Conservation (phyloP, 2,113 vertebrate genomes). For the Thryonomys swinderianus region DNA sequence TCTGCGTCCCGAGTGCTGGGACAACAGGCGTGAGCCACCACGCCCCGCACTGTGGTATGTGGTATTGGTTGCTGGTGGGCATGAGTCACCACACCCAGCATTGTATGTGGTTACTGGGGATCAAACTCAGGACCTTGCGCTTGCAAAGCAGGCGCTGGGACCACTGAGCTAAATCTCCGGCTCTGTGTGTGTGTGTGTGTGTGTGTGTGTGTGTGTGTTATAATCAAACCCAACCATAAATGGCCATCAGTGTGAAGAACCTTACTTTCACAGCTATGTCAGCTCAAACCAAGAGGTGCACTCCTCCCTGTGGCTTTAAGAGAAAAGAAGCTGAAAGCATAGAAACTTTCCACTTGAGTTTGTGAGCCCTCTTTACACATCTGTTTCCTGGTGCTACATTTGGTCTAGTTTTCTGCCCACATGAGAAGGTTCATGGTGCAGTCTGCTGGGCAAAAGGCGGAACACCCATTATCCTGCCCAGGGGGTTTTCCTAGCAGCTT, state of each 20-base stretch:
- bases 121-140: too few species aligned
- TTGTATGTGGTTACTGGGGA: too few species aligned
- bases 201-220: not conserved
- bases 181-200: not conserved
- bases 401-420: not conserved
- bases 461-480: not conserved
- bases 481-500: not conserved
- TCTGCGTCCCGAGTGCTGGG: too few species aligned
- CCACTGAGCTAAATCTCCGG: too few species aligned
- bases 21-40: too few species aligned
- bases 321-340: not conserved
- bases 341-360: not conserved
- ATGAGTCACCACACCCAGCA: too few species aligned
- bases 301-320: not conserved
- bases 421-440: not conserved
- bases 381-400: not conserved
- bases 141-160: too few species aligned
- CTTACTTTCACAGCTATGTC: slow-evolving; percentile 48
- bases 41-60: too few species aligned
- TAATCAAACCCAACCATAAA: not conserved
- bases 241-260: not conserved
- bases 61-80: too few species aligned
- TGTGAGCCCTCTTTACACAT: not conserved
- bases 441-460: not conserved
- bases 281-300: slow-evolving; percentile 52